These are phyloP conservation scores for Phyllostomus hastatus DNA, from an alignment of 2,113 vertebrate genomes.

Conservation along the genomic window DNA sequence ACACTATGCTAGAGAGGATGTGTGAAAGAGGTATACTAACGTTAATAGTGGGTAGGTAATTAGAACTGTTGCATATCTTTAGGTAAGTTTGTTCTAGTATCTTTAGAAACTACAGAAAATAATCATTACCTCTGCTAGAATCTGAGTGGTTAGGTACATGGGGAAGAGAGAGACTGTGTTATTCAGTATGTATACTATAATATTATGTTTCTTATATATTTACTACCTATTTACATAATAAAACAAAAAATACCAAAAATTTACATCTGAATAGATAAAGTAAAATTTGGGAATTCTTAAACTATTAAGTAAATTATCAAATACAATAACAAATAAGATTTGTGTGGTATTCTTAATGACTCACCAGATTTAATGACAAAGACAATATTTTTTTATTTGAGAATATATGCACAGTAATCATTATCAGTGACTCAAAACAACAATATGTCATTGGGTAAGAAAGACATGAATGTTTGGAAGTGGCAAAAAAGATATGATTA, in stretches of 20 bases:
- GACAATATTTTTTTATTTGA: not conserved
- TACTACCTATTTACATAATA: not conserved
- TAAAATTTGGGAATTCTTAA: not conserved
- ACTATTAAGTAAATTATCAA: not conserved
- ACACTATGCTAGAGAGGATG: not conserved
- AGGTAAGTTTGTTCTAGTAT: too few relatives aligned
- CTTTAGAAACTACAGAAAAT: not conserved
- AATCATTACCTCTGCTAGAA: not conserved
- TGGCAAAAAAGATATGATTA: not conserved
- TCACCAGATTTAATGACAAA: not conserved
- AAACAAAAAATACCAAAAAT: not conserved
- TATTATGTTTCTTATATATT: not conserved
- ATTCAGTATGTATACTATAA: not conserved
- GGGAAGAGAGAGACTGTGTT: not conserved
- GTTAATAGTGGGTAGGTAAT: not conserved
- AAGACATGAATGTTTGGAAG: slow-evolving; percentile 2
- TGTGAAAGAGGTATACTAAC: not conserved
- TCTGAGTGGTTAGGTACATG: not conserved
- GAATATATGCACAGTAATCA: not conserved
- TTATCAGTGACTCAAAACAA: not conserved
- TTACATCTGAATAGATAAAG: not conserved
- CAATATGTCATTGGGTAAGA: not conserved
- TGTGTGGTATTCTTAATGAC: not conserved
- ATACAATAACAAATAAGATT: not conserved
- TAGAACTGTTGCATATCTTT: not conserved